Evolutionary conservation across 2,888 invertebrate species (phyloP).

Genomic region (Deilephila porcellus): DNA sequence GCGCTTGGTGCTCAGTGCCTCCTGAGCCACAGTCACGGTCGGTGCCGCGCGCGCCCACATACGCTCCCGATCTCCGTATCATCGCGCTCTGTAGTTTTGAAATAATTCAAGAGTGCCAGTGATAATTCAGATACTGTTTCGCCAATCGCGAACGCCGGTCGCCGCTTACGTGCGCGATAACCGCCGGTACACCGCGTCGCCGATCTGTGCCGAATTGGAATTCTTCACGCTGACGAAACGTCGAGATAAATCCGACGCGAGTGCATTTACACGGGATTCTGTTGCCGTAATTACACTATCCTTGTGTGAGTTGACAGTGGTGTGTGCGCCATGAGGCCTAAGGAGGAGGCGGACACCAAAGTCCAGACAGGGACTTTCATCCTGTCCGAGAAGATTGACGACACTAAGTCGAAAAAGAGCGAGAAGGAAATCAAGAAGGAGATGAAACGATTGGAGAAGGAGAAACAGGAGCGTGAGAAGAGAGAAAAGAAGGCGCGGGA

Average conservation of each 20-base stretch:
- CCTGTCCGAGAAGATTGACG: constrained; percentile 83
- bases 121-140: constrained; percentile 72
- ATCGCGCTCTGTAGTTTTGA: constrained; percentile 60
- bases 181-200: constrained; percentile 48
- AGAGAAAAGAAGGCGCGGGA: constrained; percentile 81
- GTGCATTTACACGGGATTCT: constrained; percentile 67
- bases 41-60: constrained; percentile 56
- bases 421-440: constrained; percentile 83
- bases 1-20: constrained; percentile 54
- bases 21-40: constrained; percentile 60
- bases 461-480: constrained; percentile 79
- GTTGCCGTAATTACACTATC: constrained; percentile 60
- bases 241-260: constrained; percentile 59
- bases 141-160: constrained; percentile 67
- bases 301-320: constrained; percentile 53
- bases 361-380: constrained; percentile 83
- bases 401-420: constrained; percentile 77
- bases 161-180: constrained; percentile 61
- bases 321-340: constrained; percentile 71
- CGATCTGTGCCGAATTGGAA: constrained; percentile 65
- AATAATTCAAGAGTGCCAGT: constrained; percentile 69
- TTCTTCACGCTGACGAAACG: constrained; percentile 62
- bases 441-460: constrained; percentile 80
- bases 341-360: constrained; percentile 72
- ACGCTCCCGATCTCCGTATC: constrained; percentile 50